Evolutionary conservation across 2,797 vertebrate species (phyloP).

Genomic region (Neoniphon sammara): DNA sequence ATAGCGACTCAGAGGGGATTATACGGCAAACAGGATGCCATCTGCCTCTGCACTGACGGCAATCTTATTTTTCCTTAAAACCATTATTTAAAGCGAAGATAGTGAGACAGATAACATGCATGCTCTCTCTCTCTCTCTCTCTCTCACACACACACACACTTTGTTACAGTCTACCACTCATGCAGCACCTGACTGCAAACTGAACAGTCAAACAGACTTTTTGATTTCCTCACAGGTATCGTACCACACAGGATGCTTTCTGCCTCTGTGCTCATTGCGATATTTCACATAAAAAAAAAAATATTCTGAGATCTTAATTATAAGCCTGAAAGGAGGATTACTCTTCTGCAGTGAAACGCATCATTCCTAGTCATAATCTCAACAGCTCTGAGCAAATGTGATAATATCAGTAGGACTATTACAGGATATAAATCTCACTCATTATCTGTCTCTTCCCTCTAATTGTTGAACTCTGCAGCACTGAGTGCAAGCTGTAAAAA

Average conservation of each 20-base stretch:
- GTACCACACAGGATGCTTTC: conserved; percentile 36
- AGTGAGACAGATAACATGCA: conserved; percentile 1
- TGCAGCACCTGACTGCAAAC: not conserved
- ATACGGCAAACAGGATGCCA: conserved; percentile 49
- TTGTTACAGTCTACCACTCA: not conserved
- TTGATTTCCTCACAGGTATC: conserved; percentile 2
- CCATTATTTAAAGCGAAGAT: conserved; percentile 23
- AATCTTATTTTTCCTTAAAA: conserved; percentile 11
- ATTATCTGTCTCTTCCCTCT: not conserved
- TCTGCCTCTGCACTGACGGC: conserved; percentile 37
- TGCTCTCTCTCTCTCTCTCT: not conserved
- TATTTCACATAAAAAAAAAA: conserved; percentile 19
- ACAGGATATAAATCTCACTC: no score
- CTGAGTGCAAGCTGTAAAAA: conserved; percentile 62
- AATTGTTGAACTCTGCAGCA: not conserved
- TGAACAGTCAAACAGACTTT: conserved; percentile 10
- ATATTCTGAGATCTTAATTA: no score
- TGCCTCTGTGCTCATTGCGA: conserved; percentile 39
- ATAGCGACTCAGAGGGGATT: conserved; percentile 50
- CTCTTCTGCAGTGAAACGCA: conserved; percentile 45
- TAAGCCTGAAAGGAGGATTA: not conserved
- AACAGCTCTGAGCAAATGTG: conserved; percentile 60
- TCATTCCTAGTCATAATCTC: conserved; percentile 60
- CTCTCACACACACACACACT: not conserved
- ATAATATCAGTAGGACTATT: conserved; percentile 42